Evolutionary conservation across 2,797 vertebrate species (phyloP).

Genomic region (Pyrocephalus nanus): DNA sequence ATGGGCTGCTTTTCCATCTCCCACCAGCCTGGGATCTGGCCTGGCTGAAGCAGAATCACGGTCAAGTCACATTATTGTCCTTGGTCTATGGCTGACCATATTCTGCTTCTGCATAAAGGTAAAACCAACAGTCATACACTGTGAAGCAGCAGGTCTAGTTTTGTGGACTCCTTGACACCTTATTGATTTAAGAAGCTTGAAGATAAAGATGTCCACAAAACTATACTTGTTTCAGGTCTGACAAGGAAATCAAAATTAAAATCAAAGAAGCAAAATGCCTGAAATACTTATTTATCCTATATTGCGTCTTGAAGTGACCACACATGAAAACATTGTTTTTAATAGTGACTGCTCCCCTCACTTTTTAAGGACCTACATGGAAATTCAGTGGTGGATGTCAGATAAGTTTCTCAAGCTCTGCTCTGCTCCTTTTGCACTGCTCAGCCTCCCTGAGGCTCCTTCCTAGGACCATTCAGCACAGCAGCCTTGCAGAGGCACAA

Average conservation of each 20-base stretch:
- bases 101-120: neutral
- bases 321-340: accelerated
- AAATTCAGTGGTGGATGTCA: neutral
- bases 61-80: accelerated
- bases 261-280: neutral
- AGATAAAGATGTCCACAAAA: neutral
- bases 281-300: neutral
- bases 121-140: neutral
- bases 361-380: neutral
- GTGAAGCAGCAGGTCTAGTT: neutral
- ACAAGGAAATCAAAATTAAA: neutral
- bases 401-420: neutral
- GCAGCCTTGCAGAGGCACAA: neutral
- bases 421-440: neutral
- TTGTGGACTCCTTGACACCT: neutral
- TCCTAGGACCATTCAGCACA: accelerated
- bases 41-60: neutral
- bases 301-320: neutral
- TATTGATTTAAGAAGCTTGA: neutral
- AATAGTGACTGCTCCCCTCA: neutral
- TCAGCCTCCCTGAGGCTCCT: accelerated
- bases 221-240: neutral
- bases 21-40: neutral
- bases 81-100: accelerated
- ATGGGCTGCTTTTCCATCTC: neutral